phyloP scores from a whole-genome alignment of 2,888 invertebrate genomes.

The Euspilapteryx auroguttella region DNA sequence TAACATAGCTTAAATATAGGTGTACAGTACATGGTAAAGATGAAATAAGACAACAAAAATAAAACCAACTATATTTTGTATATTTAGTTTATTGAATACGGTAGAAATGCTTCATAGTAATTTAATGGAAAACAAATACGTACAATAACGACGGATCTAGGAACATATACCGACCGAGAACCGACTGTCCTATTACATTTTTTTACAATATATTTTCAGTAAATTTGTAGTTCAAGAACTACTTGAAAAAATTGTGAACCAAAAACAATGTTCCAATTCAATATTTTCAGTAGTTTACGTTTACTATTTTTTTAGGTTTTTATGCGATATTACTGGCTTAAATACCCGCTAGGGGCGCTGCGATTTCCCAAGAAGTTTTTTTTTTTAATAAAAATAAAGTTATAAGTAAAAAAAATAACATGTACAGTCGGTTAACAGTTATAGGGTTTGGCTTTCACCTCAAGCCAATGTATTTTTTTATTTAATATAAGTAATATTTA shows the following conservation, averaged over 20 bases:
- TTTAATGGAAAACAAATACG: slow-evolving; percentile 51
- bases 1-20: too few species aligned
- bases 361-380: too few species aligned
- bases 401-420: too few species aligned
- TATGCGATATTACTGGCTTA: too few species aligned
- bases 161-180: slow-evolving; percentile 52
- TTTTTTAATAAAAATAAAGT: too few species aligned
- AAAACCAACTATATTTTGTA: slow-evolving; percentile 31
- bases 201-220: slow-evolving; percentile 3
- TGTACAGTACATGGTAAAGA: too few species aligned
- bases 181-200: slow-evolving; percentile 7
- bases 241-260: too few species aligned
- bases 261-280: too few species aligned
- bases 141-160: slow-evolving; percentile 55
- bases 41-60: slow-evolving; percentile 4
- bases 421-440: slow-evolving; percentile 19
- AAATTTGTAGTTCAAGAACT: slow-evolving; percentile 14
- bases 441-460: slow-evolving; percentile 45
- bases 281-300: too few species aligned
- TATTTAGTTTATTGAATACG: slow-evolving; percentile 63
- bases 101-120: slow-evolving; percentile 58
- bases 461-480: slow-evolving; percentile 53
- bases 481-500: too few species aligned
- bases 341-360: too few species aligned
- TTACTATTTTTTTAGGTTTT: too few species aligned